Evolutionary conservation across 2,113 vertebrate species (phyloP).

Genomic region (Oenanthe oenanthe): DNA sequence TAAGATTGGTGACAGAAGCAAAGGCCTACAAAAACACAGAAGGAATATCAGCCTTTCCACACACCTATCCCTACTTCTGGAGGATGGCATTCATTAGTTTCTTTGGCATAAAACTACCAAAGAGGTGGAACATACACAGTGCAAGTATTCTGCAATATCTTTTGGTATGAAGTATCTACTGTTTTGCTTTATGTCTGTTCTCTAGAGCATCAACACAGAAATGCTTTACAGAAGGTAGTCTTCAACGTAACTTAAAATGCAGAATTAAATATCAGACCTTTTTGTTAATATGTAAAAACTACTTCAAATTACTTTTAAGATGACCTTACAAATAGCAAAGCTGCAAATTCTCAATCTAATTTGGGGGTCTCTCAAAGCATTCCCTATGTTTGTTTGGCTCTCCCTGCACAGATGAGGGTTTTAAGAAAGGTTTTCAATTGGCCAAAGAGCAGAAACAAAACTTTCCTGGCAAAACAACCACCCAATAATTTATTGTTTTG

Average conservation of each 20-base stretch:
- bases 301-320: not conserved
- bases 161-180: not conserved
- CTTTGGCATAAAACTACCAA: not conserved
- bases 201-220: not conserved
- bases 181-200: not conserved
- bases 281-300: not conserved
- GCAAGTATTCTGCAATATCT: not conserved
- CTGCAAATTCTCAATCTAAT: not conserved
- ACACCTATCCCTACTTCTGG: not conserved
- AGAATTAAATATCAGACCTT: not conserved
- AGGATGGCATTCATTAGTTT: not conserved
- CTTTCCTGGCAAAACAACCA: not conserved
- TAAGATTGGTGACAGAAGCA: not conserved
- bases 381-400: not conserved
- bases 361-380: not conserved
- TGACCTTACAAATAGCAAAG: not conserved
- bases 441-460: not conserved
- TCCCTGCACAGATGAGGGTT: not conserved
- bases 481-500: not conserved
- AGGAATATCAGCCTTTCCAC: not conserved
- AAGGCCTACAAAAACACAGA: not conserved
- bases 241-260: not conserved
- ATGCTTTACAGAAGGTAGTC: fast-evolving
- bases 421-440: not conserved
- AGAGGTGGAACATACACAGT: not conserved